Evolutionary conservation across 2,888 invertebrate genomes (phyloP), one percentile per base, ranked within the genome.

Genomic region (Ophion ellenae): DNA sequence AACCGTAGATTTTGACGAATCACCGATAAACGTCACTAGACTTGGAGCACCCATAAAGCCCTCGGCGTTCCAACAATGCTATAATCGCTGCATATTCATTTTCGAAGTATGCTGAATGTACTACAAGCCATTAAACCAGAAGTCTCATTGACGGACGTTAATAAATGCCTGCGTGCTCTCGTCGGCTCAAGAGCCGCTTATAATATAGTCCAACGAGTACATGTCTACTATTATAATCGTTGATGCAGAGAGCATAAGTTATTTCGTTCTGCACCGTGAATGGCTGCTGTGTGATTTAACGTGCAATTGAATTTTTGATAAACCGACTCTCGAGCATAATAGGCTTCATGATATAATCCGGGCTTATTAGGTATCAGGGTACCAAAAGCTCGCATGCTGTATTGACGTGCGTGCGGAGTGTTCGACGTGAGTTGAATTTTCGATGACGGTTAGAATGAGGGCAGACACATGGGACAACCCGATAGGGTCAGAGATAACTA

Each of bases 301-400:
- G 63, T n/a, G 69, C 77, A 81, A 85, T 85, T 78, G 81, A 78
- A 77, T 74, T 78, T 85, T 81, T 69, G 20, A 74, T 78, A 74
- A 81, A 73, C 69, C 78, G 61, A 63, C 14, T 24, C n/a, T 73
- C 66, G 61, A 77, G 69, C 69, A 78, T 78, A 57, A 36, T 17
- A 17, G 64, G 63, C 75, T 80, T 76, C 61, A 20, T 75, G 53
- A 79, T 64, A 64, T 84, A 61, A 61, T 75, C 69, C 40, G 45
- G 63, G 63, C 32, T 79, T 71, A 40, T 40, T n/a, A n/a, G 6
- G 53, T 57, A 7, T 67, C 36, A 57, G 24, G 20, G 66, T n/a
- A 69, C 77, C 53, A 61, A 63, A 64, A 63, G 63, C 24, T 14
- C 9, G 53, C 64, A n/a, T 57, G 81, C 74, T 70, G 69, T 78